Percentiles rank a stretch among this genome's conserved stretches.
Evolutionary conservation across 2,888 invertebrate genomes (phyloP).

Genomic region (Prenolepis imparis): DNA sequence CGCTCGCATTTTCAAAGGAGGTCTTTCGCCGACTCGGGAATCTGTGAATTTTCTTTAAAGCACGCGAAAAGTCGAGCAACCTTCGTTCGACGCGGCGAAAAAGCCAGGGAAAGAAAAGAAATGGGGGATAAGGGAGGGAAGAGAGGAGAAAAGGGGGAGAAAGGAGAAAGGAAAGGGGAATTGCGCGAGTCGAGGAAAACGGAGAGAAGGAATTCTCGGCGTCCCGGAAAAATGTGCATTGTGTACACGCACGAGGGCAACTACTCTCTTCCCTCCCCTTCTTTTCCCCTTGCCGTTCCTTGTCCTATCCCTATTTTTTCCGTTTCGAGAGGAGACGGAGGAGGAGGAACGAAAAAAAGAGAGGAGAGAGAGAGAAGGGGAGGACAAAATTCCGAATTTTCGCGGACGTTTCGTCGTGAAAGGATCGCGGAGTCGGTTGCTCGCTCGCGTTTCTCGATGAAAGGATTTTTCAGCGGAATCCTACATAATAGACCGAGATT

Average conservation of each 20-base stretch:
- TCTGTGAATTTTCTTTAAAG: slow-evolving; percentile 57
- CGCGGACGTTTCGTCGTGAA: slow-evolving; percentile 57
- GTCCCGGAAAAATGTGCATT: slow-evolving; percentile 43
- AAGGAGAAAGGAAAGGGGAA: slow-evolving; percentile 23
- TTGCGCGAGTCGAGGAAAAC: slow-evolving; percentile 58
- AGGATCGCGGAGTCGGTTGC: slow-evolving; percentile 58
- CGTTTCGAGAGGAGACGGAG: slow-evolving; percentile 49
- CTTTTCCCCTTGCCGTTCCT: slow-evolving; percentile 34
- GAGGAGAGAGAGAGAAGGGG: background rate
- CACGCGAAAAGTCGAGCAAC: slow-evolving; percentile 55
- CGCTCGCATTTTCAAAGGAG: slow-evolving; percentile 43
- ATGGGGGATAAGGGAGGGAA: background rate
- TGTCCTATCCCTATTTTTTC: slow-evolving; percentile 57
- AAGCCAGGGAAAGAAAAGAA: slow-evolving; percentile 54
- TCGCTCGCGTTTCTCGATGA: slow-evolving; percentile 55
- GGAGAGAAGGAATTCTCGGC: slow-evolving; percentile 54
- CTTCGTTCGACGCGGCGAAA: slow-evolving; percentile 48
- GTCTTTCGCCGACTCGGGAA: slow-evolving; percentile 52
- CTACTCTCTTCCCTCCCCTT: background rate
- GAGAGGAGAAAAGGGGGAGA: too few relatives aligned
- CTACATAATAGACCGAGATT: slow-evolving; percentile 53
- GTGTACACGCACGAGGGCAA: slow-evolving; percentile 66
- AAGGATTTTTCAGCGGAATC: slow-evolving; percentile 53
- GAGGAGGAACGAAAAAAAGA: background rate
- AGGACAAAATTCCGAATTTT: slow-evolving; percentile 60